Evolutionary conservation across 2,888 invertebrate species (phyloP), one percentile per base, ranked within the genome.

Genomic region (Junonia oenone): DNA sequence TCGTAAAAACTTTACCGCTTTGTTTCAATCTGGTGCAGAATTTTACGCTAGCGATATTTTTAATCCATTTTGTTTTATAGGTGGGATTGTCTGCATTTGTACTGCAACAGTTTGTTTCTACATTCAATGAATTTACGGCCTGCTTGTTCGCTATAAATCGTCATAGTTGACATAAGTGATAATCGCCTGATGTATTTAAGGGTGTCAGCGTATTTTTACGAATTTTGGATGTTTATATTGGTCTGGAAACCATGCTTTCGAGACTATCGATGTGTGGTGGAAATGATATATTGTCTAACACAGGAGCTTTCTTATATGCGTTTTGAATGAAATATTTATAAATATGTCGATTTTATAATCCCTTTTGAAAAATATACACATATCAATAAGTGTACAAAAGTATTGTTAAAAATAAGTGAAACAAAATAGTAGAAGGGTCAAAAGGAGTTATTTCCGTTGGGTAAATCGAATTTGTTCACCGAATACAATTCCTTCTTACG

Each of bases 51-150:
- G 59, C 51, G 49, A 55, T 57, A 51, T 54, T 54, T 55, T 54
- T 56, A 59, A 59, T 54, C 56, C 53, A 26, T 43, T 56, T 43
- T 59, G 51, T 59, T 59, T 60, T 60, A 57, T 60, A 37, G 57
- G 43, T 50, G 26, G 59, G 59, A 55, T 59, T 56, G 43, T 31
- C 52, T 52, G 38, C 27, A 54, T 54, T 51, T 48, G 51, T 47
- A 47, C 50, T 59, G 56, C 46, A 53, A 56, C 59, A 46, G 43
- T 49, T 49, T 59, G 58, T 59, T 59, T 56, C 48, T 53, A 59
- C 49, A 22, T 19, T 29, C 19, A 43, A 55, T 48, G 48, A 49
- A 55, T 55, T 55, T 55, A 55, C 45, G 17, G 35, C 27, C 15
- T 33, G 14, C 13, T 31, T 40, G 31, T 46, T 50, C 50, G 14